Percentiles rank a stretch among this genome's conserved stretches.
Evolutionary conservation across 2,113 vertebrate genomes (phyloP).

Genomic region (Grantiella picta): DNA sequence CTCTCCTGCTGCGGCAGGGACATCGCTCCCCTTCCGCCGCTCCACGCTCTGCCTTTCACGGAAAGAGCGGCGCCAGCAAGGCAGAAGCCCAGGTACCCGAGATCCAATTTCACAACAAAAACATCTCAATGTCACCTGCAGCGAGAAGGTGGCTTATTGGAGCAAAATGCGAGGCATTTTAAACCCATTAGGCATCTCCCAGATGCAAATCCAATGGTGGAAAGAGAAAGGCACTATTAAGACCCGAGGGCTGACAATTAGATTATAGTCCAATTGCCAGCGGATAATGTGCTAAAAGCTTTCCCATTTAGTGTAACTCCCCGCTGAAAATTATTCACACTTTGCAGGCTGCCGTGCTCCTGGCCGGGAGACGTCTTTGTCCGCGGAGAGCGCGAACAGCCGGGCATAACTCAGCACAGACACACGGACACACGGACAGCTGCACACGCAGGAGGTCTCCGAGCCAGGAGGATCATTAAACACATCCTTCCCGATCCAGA

Average conservation of each 20-base stretch:
- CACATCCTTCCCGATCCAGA: neutral
- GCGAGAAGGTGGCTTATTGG: constrained; percentile 46
- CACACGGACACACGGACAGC: neutral
- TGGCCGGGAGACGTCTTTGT: neutral
- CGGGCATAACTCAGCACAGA: neutral
- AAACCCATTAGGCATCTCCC: constrained; percentile 84
- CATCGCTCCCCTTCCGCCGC: neutral
- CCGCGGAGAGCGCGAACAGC: neutral
- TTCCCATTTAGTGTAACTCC: constrained; percentile 84
- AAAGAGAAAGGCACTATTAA: constrained; percentile 79
- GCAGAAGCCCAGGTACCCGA: neutral
- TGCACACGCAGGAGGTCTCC: neutral
- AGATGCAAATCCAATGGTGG: constrained; percentile 84
- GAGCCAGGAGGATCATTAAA: neutral
- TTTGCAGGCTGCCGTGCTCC: constrained; percentile 70
- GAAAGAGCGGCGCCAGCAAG: neutral
- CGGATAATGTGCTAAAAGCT: constrained; percentile 97
- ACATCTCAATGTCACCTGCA: constrained; percentile 82
- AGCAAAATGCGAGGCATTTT: constrained; percentile 69
- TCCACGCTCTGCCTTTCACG: neutral
- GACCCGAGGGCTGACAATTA: constrained; percentile 81
- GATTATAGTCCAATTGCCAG: constrained; percentile 88
- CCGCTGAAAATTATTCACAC: constrained; percentile 90
- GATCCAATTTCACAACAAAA: constrained; percentile 42
- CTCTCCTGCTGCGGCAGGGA: neutral